Percentiles rank a stretch among this genome's conserved stretches.
Conservation (phyloP, 2,888 invertebrate genomes). For the Cryptocheilus praepositus region DNA sequence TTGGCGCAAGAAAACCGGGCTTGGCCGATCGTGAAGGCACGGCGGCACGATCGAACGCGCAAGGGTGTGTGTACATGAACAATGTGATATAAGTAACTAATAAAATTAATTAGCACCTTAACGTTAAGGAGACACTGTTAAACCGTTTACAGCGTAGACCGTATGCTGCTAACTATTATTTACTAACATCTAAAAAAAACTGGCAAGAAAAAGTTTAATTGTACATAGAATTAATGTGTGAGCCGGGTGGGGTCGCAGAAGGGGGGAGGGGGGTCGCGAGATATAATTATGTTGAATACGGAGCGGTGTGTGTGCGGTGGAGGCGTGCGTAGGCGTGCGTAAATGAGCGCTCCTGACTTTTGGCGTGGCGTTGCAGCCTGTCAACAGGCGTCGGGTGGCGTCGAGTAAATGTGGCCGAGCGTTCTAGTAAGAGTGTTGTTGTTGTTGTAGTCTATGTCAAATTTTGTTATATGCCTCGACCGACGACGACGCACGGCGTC, state of each 20-base stretch:
- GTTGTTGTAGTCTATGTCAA: constrained; percentile 58
- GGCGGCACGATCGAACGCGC: constrained; percentile 10
- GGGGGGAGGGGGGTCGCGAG: constrained; percentile 17
- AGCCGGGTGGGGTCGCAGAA: constrained; percentile 21
- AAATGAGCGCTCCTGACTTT: too few relatives aligned
- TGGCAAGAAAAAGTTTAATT: constrained; percentile 45
- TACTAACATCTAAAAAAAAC: constrained; percentile 58
- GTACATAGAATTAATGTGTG: constrained; percentile 48
- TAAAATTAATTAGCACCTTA: constrained; percentile 72
- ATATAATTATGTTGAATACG: constrained; percentile 32
- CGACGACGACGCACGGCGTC: constrained; percentile 29
- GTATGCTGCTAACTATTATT: constrained; percentile 68
- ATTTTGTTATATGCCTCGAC: constrained; percentile 54
- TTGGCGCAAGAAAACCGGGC: constrained; percentile 1
- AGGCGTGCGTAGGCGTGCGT: constrained; percentile 18
- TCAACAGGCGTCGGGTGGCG: too few relatives aligned
- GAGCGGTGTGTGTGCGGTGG: too few relatives aligned
- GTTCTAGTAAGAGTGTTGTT: constrained; percentile 54
- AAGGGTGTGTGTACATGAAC: constrained; percentile 64
- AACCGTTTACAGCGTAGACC: constrained; percentile 67
- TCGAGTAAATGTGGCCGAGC: constrained; percentile 58
- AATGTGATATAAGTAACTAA: constrained; percentile 74
- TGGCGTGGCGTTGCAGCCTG: too few relatives aligned
- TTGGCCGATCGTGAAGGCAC: constrained; percentile 32
- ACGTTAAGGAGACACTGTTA: constrained; percentile 60